A percentile compares a stretch with the other conserved stretches of the same genome.
These are phyloP conservation scores for Urocynchramus pylzowi DNA, from an alignment of 2,113 vertebrate genomes.

Conservation along the genomic window DNA sequence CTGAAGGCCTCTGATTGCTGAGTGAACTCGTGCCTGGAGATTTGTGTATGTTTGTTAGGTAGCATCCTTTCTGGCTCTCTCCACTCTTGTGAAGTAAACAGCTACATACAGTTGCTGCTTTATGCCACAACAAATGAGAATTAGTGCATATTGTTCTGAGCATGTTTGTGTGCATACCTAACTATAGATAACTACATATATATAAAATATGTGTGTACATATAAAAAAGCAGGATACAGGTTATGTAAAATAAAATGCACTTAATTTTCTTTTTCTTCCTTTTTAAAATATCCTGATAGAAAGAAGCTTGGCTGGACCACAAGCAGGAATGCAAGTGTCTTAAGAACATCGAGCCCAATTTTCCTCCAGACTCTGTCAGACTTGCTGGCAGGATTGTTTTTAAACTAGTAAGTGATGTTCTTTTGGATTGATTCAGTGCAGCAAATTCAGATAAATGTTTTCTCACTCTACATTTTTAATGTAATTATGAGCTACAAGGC, in stretches of 20 bases:
- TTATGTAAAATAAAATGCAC: background rate
- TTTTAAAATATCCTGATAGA: slow-evolving; percentile 70
- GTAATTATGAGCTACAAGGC: background rate
- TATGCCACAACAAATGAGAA: background rate
- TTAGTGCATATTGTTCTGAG: background rate
- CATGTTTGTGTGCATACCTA: background rate
- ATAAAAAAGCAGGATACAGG: no score
- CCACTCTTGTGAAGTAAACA: background rate
- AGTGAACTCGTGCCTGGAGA: fast-evolving
- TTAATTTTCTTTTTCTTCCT: background rate
- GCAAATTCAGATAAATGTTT: background rate
- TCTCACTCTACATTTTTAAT: slow-evolving; percentile 8
- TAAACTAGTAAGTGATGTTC: slow-evolving; percentile 78
- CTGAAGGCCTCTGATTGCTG: background rate
- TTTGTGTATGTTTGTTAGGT: background rate
- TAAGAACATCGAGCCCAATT: slow-evolving; percentile 75
- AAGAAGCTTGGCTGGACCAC: slow-evolving; percentile 86
- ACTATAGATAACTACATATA: background rate
- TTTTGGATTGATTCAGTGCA: background rate
- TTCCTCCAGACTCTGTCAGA: slow-evolving; percentile 89
- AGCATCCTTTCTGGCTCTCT: background rate
- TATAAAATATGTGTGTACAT: background rate
- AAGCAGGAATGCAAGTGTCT: slow-evolving; percentile 90
- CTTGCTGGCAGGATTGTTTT: slow-evolving; percentile 88
- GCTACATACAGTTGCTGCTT: background rate